Base-by-base conservation (phyloP, 2,888 invertebrate species). In the Macrophya alboannulata region DNA sequence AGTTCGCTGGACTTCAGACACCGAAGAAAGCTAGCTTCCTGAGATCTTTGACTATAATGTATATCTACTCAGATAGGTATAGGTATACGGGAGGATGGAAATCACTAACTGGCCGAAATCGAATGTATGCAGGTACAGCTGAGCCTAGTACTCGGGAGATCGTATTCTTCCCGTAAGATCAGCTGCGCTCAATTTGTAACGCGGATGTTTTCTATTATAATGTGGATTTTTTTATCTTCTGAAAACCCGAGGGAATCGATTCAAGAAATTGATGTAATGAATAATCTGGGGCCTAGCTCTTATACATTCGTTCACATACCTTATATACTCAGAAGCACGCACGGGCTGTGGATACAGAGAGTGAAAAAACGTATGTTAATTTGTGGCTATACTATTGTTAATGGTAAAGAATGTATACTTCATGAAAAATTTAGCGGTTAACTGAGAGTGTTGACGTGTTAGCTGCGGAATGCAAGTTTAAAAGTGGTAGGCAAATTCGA, bases 31-130 rank as follows among this genome's bases (percentile, higher is more conserved):
- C 43, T 43, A 37, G 21, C 79, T 81, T 59, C 79, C 62, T 59
- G 40, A 81, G 81, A 81, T 81, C 62, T 81, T 81, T 37, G 31
- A 17, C 81, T 62, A n/a, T n/a, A 62, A 81, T 59, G 59, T 37
- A 62, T 21, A 43, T 43, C 1, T 25, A 55, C 6, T 51, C 55
- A 77, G n/a, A n/a, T n/a, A n/a, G n/a, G n/a, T n/a, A n/a, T n/a
- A n/a, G 51, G 31, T 15, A 25, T 37, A 21, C 59, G 31, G 15
- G 43, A 37, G 25, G 72, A 72, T 55, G 51, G 77, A 77, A 77
- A 55, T 77, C 77, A 55, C 21, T 62, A 62, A 25, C 62, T 77
- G 25, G 25, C n/a, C 31, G 15, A 25, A 8, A 15, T 17, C 5
- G 9, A 17, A 45, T 12, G 40, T 17, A 51, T 45, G n/a, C 12